Base-by-base conservation (phyloP, 2,888 invertebrate species). In the Cosmorhoe ocellata region DNA sequence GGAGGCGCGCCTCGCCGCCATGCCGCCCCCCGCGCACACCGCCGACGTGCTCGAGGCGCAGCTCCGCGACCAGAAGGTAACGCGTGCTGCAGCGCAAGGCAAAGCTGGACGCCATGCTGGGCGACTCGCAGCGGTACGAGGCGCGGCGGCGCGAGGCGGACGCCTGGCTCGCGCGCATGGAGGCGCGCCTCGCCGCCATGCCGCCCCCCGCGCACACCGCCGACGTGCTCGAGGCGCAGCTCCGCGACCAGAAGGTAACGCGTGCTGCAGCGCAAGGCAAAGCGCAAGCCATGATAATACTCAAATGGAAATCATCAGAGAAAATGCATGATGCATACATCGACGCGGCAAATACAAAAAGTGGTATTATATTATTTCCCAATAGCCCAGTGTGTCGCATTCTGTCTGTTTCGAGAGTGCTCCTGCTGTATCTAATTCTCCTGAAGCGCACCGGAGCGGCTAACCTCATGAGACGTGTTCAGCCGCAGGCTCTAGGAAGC, bases 91-190 rank as follows among this genome's bases (percentile, higher is more conserved):
- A 95, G 77, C 93, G 98, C 59, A 96, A 97, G 81, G 95, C 95
- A 30, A 95, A 97, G 81, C 91, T 98, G 68, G 97, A 97, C 80
- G 95, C 95, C 69, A 98, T 98, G 97, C 92, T 98, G 74, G 94
- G 95, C 52, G 98, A 98, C 88, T 97, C 97, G 67, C 97, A 98
- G 82, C 94, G 95, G 70, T 97, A 96, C 91, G 98, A 98, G 82
- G 94, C 96, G 68, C 93, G 97, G 79, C 93, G 97, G 56, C 92
- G 95, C 66, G 98, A 98, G 84, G 94, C 98, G 43, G 98, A 99
- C 87, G 93, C 96, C 67, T 99, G 99, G 98, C 91, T 99, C 56
- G 92, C 93, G 36, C 92, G 96, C 62, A 96, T 97, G 95, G 98
- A 98, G 87, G 92, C 94, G 38, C 91, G 97, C 43, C 91, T 97